A percentile compares a stretch with the other conserved stretches of the same genome.
phyloP scores from a whole-genome alignment of 2,888 invertebrate genomes.

The Drosophila merina region DNA sequence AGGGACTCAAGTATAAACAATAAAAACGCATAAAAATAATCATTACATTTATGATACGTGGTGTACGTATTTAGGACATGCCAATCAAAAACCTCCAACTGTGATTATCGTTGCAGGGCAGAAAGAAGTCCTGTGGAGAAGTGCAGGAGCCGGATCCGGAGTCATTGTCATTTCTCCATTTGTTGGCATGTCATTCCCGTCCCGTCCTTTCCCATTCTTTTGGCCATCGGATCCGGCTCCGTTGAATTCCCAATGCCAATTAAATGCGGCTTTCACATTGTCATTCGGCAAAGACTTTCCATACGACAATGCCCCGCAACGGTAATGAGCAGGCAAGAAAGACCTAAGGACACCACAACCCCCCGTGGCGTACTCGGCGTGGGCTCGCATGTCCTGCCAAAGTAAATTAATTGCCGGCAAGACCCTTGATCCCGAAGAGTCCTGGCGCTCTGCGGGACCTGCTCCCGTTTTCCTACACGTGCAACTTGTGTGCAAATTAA shows the following conservation, averaged over 20 bases:
- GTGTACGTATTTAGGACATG: constrained; percentile 58
- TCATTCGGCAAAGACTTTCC: constrained; percentile 56
- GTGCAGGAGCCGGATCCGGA: constrained; percentile 13
- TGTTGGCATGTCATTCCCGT: constrained; percentile 51
- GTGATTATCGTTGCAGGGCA: constrained; percentile 40
- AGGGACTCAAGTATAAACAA: no score
- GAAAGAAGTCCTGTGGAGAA: not conserved
- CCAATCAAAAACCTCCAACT: constrained; percentile 72
- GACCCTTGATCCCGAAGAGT: constrained; percentile 29
- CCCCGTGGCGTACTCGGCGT: constrained; percentile 49
- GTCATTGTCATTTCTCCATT: constrained; percentile 44
- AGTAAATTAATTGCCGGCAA: constrained; percentile 73
- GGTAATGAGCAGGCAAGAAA: constrained; percentile 58
- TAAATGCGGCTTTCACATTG: constrained; percentile 67
- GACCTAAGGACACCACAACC: constrained; percentile 21
- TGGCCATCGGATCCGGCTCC: constrained; percentile 43
- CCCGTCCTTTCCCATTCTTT: constrained; percentile 28
- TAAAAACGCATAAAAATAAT: not conserved
- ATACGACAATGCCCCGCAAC: constrained; percentile 59
- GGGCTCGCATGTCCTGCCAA: constrained; percentile 74
- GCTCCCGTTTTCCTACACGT: constrained; percentile 44
- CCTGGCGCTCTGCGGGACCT: constrained; percentile 5
- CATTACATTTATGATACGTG: constrained; percentile 23
- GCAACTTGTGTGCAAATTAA: constrained; percentile 70
- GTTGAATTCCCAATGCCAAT: constrained; percentile 67